These are phyloP conservation scores for Apocrypta bakeri DNA, from an alignment of 1,140 invertebrate genomes.

Conservation along the genomic window DNA sequence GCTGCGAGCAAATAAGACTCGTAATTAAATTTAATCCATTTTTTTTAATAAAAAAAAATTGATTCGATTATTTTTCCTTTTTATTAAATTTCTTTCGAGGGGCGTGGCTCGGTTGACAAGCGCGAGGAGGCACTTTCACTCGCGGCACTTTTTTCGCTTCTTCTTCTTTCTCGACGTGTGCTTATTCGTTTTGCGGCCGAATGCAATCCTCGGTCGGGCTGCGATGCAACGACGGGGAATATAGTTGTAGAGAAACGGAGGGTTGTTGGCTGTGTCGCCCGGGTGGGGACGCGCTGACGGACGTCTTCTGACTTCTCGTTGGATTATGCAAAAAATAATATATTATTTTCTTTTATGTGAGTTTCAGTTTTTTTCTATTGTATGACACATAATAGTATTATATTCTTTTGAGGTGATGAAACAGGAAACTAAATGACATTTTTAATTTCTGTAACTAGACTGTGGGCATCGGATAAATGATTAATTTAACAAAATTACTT, in stretches of 20 bases:
- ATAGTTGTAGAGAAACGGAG: not conserved
- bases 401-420: too few relatives aligned
- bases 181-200: not conserved
- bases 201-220: not conserved
- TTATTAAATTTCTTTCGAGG: not conserved
- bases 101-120: not conserved
- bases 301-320: slow-evolving; percentile 10
- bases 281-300: not conserved
- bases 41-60: not conserved
- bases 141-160: not conserved
- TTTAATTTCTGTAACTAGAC: too few relatives aligned
- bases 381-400: too few relatives aligned
- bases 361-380: too few relatives aligned
- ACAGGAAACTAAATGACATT: too few relatives aligned
- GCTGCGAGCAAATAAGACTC: too few relatives aligned
- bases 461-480: too few relatives aligned
- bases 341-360: too few relatives aligned
- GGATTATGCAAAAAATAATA: not conserved
- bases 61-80: slow-evolving; percentile 11
- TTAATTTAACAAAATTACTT: too few relatives aligned
- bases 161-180: not conserved
- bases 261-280: not conserved
- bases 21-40: not conserved
- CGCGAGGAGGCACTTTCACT: not conserved
- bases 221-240: not conserved